Conservation (phyloP, 2,888 invertebrate genomes). For the Falcaria lacertinaria region DNA sequence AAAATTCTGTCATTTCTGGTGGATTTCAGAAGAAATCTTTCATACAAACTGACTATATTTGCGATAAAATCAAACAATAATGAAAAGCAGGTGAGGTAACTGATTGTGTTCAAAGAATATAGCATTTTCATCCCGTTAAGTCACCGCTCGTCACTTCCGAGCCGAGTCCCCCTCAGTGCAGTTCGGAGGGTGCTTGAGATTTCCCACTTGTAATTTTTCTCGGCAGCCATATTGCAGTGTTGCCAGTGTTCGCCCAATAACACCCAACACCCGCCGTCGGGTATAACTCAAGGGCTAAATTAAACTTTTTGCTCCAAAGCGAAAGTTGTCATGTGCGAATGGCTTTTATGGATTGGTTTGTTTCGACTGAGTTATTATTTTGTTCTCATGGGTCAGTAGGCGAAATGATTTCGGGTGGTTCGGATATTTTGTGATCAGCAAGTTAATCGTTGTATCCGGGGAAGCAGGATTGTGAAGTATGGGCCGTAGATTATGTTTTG, state of each 20-base stretch:
- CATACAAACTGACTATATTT: too few species aligned
- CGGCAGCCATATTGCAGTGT: slow-evolving; percentile 50
- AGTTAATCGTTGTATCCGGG: too few species aligned
- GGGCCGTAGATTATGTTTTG: too few species aligned
- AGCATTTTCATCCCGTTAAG: slow-evolving; percentile 25
- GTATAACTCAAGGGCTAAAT: slow-evolving; percentile 61
- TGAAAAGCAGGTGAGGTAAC: background rate
- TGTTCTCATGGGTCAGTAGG: slow-evolving; percentile 4
- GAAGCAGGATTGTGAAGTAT: too few species aligned
- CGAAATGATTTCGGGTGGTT: slow-evolving; percentile 1
- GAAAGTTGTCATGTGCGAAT: slow-evolving; percentile 53
- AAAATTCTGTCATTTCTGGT: too few species aligned
- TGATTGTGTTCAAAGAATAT: slow-evolving; percentile 10
- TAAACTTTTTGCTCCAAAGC: slow-evolving; percentile 56
- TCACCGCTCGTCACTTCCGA: slow-evolving; percentile 25
- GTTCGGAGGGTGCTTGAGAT: slow-evolving; percentile 51
- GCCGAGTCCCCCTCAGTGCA: slow-evolving; percentile 28
- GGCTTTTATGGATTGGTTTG: slow-evolving; percentile 48
- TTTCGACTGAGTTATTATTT: slow-evolving; percentile 26
- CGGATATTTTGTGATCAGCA: background rate
- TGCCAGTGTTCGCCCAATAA: slow-evolving; percentile 50
- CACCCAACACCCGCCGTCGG: slow-evolving; percentile 45
- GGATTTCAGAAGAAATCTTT: too few species aligned
- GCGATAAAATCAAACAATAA: background rate
- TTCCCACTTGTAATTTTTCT: slow-evolving; percentile 65